Evolutionary conservation across 2,113 vertebrate genomes (phyloP), one percentile per base, ranked within the genome.

Genomic region (Oncorhynchus clarkii): DNA sequence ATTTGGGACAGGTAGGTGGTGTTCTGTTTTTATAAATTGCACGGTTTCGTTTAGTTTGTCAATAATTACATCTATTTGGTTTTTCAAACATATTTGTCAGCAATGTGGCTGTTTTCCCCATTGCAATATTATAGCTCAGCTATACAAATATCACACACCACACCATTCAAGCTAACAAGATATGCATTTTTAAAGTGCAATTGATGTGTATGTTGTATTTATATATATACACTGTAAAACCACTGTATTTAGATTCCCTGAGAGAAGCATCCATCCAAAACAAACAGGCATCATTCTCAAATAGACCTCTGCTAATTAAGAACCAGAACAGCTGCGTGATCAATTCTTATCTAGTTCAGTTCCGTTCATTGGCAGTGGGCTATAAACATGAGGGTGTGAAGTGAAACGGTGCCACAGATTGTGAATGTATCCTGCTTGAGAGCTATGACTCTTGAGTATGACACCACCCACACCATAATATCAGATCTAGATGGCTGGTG

Each of bases 1-100:
- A 72, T 98, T 96, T 78, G 96, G 98, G 85, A 94, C 97, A 95
- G 98, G 98, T 99, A 95, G 89, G 96, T 82, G 92, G 87, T 78
- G 85, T 84, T 80, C 70, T 74, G 89, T 81, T 31, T 31, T 34
- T 62, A n/a, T 5, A 71, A 60, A 72, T 31, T 13, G 70, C 49
- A 29, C 60, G 14, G 26, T 72, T 31, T 9, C 1, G 60, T 16
- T 54, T 54, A 16, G 5, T 54, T 54, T 18, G 51, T 3, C 7
- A 62, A 62, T 62, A n/a, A 62, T 62, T 16, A 57, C 20, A 24
- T 62, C 0, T 16, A 5, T 62, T 62, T 62, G 2, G 24, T 24
- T 62, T 62, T 18, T 24, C 59, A 62, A 62, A 22, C 20, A n/a
- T 2, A 62, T 62, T 62, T 62, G 59, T 60, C 14, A 60, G n/a